Evolutionary conservation across 1,140 invertebrate genomes (phyloP).

Genomic region (Heterodera schachtii): DNA sequence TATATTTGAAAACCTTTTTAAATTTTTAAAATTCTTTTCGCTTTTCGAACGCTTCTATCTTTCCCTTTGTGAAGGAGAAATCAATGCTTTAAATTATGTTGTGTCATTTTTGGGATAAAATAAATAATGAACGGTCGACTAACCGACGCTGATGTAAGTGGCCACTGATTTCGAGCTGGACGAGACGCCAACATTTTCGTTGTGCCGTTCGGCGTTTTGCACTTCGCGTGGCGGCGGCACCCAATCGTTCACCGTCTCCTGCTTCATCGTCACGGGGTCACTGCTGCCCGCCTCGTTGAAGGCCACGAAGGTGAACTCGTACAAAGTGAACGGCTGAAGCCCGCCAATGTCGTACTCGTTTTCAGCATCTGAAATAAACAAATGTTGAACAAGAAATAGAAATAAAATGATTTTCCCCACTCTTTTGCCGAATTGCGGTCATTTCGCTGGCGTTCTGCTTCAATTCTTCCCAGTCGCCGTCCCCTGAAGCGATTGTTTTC

Average conservation of each 20-base stretch:
- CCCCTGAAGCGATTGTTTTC: background rate
- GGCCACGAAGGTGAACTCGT: constrained; percentile 39
- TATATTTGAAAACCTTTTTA: too few relatives aligned
- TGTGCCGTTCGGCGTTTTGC: background rate
- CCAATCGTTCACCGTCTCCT: background rate
- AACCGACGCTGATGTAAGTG: background rate
- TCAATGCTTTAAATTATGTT: too few relatives aligned
- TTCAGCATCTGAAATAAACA: constrained; percentile 16
- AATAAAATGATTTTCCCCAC: constrained; percentile 1
- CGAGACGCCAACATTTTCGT: background rate
- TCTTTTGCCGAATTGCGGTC: background rate
- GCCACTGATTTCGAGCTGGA: background rate
- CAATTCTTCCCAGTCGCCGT: background rate
- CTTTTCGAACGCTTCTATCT: too few relatives aligned
- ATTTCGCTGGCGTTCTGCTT: background rate
- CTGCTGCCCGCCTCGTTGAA: constrained; percentile 39
- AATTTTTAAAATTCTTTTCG: too few relatives aligned
- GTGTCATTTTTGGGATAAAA: too few relatives aligned
- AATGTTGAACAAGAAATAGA: background rate
- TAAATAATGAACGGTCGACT: background rate
- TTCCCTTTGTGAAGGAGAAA: too few relatives aligned
- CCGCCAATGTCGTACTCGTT: constrained; percentile 40
- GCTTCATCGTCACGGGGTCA: constrained; percentile 27
- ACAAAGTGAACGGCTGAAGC: constrained; percentile 34
- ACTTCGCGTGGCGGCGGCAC: too few relatives aligned